These are phyloP conservation scores for Paracyprichromis sp. DNA, from an alignment of 2,113 vertebrate genomes.

Conservation along the genomic window DNA sequence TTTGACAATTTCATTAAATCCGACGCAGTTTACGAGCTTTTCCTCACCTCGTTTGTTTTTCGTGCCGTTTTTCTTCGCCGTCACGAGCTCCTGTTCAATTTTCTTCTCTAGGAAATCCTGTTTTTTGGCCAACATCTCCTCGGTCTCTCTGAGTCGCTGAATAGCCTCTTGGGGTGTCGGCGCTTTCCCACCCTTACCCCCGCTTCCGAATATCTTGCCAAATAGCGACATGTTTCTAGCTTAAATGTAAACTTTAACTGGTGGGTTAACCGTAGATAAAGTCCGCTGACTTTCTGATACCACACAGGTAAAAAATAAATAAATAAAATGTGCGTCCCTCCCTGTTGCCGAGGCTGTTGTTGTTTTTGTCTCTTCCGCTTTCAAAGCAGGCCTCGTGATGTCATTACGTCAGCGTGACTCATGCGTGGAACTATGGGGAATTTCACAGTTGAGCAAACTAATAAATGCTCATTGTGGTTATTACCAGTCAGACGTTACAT, in stretches of 20 bases:
- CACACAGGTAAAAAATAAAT: accelerated
- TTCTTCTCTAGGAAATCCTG: constrained; percentile 94
- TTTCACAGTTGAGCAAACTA: background rate
- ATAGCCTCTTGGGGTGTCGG: constrained; percentile 89
- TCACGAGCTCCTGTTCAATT: constrained; percentile 82
- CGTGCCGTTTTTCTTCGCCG: constrained; percentile 90
- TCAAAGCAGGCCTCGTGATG: constrained; percentile 58
- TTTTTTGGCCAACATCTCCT: constrained; percentile 93
- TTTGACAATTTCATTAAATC: background rate
- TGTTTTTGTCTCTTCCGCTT: constrained; percentile 61
- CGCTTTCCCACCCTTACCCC: constrained; percentile 78
- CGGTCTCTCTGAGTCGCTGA: constrained; percentile 88
- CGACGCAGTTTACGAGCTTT: background rate
- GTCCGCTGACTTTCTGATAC: background rate
- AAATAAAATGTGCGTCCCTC: background rate
- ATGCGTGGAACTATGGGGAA: background rate
- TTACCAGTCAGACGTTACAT: background rate
- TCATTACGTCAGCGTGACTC: constrained; percentile 59
- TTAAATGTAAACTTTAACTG: background rate
- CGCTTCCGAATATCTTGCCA: constrained; percentile 82
- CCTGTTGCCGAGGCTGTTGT: constrained; percentile 41
- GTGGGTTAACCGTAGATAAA: background rate
- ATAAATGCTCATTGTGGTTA: background rate
- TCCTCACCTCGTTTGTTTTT: constrained; percentile 92
- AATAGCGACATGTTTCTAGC: constrained; percentile 77